phyloP scores from a whole-genome alignment of 2,113 vertebrate species.

The Zeus faber region DNA sequence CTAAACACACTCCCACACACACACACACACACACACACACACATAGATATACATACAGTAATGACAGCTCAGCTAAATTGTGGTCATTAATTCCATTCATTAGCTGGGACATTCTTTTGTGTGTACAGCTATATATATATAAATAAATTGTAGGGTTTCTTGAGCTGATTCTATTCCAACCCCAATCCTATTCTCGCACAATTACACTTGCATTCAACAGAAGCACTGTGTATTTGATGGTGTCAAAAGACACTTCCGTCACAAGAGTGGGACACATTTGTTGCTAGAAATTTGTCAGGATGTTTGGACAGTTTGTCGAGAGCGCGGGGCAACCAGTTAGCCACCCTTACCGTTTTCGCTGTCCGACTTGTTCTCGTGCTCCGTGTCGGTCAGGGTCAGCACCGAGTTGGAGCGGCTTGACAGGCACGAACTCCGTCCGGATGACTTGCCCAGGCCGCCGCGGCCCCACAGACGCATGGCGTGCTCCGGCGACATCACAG shows the following conservation, averaged over 20 bases:
- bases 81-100: slow-evolving; percentile 26
- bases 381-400: slow-evolving; percentile 96
- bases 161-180: too few species aligned
- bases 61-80: slow-evolving; percentile 21
- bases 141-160: too few species aligned
- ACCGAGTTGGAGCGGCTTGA: slow-evolving; percentile 98
- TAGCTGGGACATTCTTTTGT: slow-evolving; percentile 13
- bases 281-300: too few species aligned
- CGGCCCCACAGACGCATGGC: slow-evolving; percentile 95
- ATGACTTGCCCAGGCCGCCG: slow-evolving; percentile 85
- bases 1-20: background rate
- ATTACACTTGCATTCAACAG: too few species aligned
- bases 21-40: slow-evolving; percentile 2
- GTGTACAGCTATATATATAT: too few species aligned
- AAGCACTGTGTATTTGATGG: too few species aligned
- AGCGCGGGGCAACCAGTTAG: too few species aligned
- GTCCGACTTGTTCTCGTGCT: slow-evolving; percentile 99
- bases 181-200: too few species aligned
- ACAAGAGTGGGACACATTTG: too few species aligned
- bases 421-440: slow-evolving; percentile 93
- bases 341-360: slow-evolving; percentile 90
- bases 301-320: too few species aligned
- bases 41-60: background rate
- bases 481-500: slow-evolving; percentile 93
- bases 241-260: too few species aligned